Evolutionary conservation across 2,113 vertebrate species (phyloP).

Genomic region (Chascanopsetta lugubris): DNA sequence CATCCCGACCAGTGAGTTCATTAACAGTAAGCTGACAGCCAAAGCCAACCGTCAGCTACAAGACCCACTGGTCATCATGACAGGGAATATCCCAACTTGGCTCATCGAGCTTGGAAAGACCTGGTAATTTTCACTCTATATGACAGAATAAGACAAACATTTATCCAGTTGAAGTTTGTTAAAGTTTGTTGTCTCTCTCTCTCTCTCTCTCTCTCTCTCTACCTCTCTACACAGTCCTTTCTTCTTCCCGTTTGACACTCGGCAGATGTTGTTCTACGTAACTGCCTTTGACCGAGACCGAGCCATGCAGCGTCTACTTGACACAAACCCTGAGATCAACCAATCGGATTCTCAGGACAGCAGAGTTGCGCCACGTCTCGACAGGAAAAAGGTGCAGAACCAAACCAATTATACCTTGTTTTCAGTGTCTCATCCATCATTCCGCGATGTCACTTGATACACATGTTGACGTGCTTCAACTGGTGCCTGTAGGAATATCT

Average conservation of each 20-base stretch:
- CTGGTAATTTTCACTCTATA: slow-evolving; percentile 82
- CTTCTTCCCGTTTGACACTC: slow-evolving; percentile 99
- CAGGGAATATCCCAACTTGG: slow-evolving; percentile 98
- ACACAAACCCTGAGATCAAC: slow-evolving; percentile 99
- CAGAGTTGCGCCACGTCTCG: slow-evolving; percentile 95
- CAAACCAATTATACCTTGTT: too few relatives aligned
- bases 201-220: neutral
- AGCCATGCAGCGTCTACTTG: slow-evolving; percentile 97
- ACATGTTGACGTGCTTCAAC: neutral
- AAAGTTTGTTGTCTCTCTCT: too few relatives aligned
- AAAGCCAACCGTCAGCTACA: slow-evolving; percentile 99
- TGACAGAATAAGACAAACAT: neutral
- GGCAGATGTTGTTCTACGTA: slow-evolving; percentile 99
- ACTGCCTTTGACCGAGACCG: slow-evolving; percentile 99
- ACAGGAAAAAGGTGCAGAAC: slow-evolving; percentile 96
- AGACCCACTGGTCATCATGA: slow-evolving; percentile 99
- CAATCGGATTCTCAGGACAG: slow-evolving; percentile 99
- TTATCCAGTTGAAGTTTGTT: too few relatives aligned
- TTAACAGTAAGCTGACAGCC: slow-evolving; percentile 98
- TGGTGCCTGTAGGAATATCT: neutral
- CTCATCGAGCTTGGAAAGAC: slow-evolving; percentile 98
- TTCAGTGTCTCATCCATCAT: neutral
- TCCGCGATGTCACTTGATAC: too few relatives aligned
- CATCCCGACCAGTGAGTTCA: slow-evolving; percentile 94
- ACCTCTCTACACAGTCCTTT: slow-evolving; percentile 87